A percentile compares a stretch with the other conserved stretches of the same genome.
Conservation (phyloP, 2,797 vertebrate species). For the Cossypha dichroa region DNA sequence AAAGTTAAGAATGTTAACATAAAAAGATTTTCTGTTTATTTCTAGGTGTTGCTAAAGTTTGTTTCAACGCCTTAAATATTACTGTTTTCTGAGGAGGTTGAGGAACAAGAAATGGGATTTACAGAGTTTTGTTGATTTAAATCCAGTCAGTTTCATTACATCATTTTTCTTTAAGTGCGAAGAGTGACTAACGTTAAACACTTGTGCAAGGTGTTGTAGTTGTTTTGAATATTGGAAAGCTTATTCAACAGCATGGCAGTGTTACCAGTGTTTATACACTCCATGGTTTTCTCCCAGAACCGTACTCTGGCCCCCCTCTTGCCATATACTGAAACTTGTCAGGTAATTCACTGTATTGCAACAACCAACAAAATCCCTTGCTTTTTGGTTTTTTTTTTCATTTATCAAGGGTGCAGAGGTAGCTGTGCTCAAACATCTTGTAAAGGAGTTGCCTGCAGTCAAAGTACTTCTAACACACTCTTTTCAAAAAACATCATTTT, state of each 20-base stretch:
- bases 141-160: not conserved
- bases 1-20: too few relatives aligned
- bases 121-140: not conserved
- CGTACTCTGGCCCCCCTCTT: not conserved
- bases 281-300: not conserved
- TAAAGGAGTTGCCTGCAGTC: not conserved
- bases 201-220: not conserved
- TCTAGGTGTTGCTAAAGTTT: not conserved
- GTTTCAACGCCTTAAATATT: constrained; percentile 5
- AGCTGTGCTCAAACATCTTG: not conserved
- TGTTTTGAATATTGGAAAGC: not conserved
- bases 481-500: not conserved
- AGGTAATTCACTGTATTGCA: not conserved
- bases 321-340: not conserved
- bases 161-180: not conserved
- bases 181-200: not conserved
- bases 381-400: not conserved
- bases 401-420: not conserved
- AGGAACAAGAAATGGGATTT: constrained; percentile 17
- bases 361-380: not conserved
- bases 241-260: not conserved
- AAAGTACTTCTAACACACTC: not conserved
- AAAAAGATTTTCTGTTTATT: not conserved
- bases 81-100: constrained; percentile 33
- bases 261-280: not conserved